Evolutionary conservation across 2,113 vertebrate species (phyloP).

Genomic region (Hippocampus guttulatus): DNA sequence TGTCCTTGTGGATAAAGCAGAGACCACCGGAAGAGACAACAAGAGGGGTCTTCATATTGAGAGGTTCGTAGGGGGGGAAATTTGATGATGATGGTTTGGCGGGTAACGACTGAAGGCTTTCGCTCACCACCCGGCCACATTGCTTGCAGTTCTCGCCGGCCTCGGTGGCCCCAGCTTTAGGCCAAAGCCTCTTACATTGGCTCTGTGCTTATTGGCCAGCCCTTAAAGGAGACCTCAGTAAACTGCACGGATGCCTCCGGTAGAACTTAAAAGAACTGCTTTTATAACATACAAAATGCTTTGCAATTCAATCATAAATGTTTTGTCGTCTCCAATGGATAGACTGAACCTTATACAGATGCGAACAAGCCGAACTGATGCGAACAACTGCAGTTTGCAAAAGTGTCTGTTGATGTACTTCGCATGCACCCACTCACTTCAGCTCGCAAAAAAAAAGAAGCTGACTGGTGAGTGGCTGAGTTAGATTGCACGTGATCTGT

Average conservation of each 20-base stretch:
- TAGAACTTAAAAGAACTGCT: neutral
- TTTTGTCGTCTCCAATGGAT: too few relatives aligned
- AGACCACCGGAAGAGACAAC: constrained; percentile 4
- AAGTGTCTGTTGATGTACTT: neutral
- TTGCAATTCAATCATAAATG: neutral
- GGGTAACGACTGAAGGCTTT: constrained; percentile 33
- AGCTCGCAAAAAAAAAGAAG: neutral
- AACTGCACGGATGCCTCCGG: neutral
- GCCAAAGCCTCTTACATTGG: constrained; percentile 70
- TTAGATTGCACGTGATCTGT: neutral
- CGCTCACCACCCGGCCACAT: constrained; percentile 31
- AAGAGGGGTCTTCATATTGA: constrained; percentile 7
- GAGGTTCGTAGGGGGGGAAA: constrained; percentile 45
- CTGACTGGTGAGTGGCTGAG: neutral
- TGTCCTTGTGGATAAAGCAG: neutral
- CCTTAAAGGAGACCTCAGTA: constrained; percentile 41
- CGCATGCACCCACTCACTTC: neutral
- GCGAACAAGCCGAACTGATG: too few relatives aligned
- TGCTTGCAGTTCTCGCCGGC: constrained; percentile 28
- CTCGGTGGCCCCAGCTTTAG: constrained; percentile 56
- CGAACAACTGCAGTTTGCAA: neutral
- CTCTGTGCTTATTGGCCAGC: constrained; percentile 32
- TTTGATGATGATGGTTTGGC: neutral
- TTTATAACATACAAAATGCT: neutral
- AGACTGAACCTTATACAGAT: too few relatives aligned